Conservation (phyloP, 2,797 vertebrate genomes). For the Hydrocynus forskahlii region DNA sequence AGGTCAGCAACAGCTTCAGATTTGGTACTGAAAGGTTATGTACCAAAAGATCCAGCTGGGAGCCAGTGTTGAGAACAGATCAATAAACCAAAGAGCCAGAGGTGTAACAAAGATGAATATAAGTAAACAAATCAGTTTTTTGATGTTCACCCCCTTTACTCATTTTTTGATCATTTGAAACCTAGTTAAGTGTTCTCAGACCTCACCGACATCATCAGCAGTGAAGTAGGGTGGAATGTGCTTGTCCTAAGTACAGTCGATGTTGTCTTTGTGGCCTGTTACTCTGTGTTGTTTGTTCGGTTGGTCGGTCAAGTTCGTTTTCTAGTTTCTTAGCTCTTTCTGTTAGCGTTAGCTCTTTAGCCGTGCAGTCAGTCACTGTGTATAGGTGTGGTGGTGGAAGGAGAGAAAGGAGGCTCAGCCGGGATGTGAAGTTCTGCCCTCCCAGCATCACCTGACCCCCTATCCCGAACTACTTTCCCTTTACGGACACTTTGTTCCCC, state of each 20-base stretch:
- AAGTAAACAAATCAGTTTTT: slow-evolving; percentile 39
- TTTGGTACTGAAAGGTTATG: background rate
- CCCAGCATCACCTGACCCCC: slow-evolving; percentile 33
- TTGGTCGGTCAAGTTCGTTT: slow-evolving; percentile 50
- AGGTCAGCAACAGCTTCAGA: background rate
- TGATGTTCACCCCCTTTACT: background rate
- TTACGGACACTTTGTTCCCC: slow-evolving; percentile 12
- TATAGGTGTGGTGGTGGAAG: slow-evolving; percentile 54
- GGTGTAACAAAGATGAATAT: slow-evolving; percentile 25
- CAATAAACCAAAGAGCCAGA: slow-evolving; percentile 39
- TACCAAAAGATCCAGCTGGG: background rate
- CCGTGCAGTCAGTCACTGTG: slow-evolving; percentile 60
- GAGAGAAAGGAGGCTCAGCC: slow-evolving; percentile 53
- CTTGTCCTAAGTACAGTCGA: slow-evolving; percentile 76
- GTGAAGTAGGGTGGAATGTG: slow-evolving; percentile 77
- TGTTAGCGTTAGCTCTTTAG: slow-evolving; percentile 53
- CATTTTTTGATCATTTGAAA: slow-evolving; percentile 45
- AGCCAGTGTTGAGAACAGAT: slow-evolving; percentile 73
- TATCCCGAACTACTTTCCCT: background rate
- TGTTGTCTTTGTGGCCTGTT: slow-evolving; percentile 74
- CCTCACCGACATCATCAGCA: slow-evolving; percentile 72
- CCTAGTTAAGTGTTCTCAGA: slow-evolving; percentile 52
- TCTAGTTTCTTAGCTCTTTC: slow-evolving; percentile 51
- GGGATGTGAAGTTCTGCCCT: slow-evolving; percentile 39
- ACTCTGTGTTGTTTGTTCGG: slow-evolving; percentile 70